A percentile compares a stretch with the other conserved stretches of the same genome.
phyloP scores from a whole-genome alignment of 2,888 invertebrate genomes.

The Cremastinae sp. region DNA sequence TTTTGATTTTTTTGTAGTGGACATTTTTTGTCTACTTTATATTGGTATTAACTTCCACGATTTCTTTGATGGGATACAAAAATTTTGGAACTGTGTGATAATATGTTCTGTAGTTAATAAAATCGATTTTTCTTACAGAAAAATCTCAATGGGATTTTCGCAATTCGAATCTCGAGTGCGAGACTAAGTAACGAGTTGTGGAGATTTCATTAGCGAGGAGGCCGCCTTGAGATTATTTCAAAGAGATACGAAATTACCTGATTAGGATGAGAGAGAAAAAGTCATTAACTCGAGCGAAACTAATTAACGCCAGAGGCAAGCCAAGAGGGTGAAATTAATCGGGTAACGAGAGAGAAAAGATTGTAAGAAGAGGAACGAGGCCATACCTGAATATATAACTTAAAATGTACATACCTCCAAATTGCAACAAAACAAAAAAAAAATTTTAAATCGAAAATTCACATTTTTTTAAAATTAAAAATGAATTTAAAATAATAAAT shows the following conservation, averaged over 20 bases:
- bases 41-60: too few species aligned
- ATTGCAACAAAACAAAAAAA: not conserved
- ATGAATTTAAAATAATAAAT: too few species aligned
- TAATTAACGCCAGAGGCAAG: slow-evolving; percentile 78
- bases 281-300: slow-evolving; percentile 81
- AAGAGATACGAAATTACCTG: slow-evolving; percentile 81
- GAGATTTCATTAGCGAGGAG: slow-evolving; percentile 80
- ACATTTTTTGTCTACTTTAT: too few species aligned
- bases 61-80: too few species aligned
- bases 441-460: too few species aligned
- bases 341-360: slow-evolving; percentile 11
- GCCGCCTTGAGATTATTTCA: slow-evolving; percentile 80
- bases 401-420: not conserved
- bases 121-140: not conserved
- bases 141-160: too few species aligned
- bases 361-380: slow-evolving; percentile 3
- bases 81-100: too few species aligned
- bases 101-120: too few species aligned
- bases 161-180: slow-evolving; percentile 57
- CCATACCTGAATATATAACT: not conserved
- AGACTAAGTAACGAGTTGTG: slow-evolving; percentile 79
- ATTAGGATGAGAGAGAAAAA: slow-evolving; percentile 79
- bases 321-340: slow-evolving; percentile 44
- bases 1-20: too few species aligned
- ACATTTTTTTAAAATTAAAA: too few species aligned